Percentiles rank a stretch among this genome's conserved stretches.
These are phyloP conservation scores for Chaenodraco wilsoni DNA, from an alignment of 2,797 vertebrate genomes.

Conservation along the genomic window DNA sequence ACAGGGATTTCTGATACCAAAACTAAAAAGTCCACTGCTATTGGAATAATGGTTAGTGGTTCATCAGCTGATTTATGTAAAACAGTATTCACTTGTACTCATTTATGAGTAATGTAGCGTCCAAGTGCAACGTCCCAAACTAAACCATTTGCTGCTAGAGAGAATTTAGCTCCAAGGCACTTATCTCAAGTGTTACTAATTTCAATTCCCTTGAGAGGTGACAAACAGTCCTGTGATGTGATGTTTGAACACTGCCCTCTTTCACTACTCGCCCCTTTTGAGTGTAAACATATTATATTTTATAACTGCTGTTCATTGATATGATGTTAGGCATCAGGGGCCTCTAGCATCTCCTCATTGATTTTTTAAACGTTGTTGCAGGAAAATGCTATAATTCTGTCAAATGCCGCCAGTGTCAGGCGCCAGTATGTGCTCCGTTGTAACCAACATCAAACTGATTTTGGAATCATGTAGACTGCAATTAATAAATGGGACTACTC, in stretches of 20 bases:
- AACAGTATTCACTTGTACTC: neutral
- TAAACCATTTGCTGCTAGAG: neutral
- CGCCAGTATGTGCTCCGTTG: neutral
- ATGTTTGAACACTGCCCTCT: constrained; percentile 25
- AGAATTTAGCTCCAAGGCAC: neutral
- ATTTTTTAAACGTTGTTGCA: neutral
- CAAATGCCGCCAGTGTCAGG: neutral
- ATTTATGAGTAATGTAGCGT: neutral
- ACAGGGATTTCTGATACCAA: neutral
- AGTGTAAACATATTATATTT: neutral
- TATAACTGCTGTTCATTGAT: neutral
- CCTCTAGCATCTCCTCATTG: neutral
- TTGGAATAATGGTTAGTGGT: neutral
- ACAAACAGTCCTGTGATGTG: constrained; percentile 43
- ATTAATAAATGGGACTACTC: constrained; percentile 7
- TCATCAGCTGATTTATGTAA: constrained; percentile 28
- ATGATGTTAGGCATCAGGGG: neutral
- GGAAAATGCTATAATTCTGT: neutral
- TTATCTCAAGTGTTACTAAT: constrained; percentile 29
- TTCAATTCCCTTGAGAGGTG: constrained; percentile 15
- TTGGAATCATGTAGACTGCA: neutral
- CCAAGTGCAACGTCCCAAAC: neutral
- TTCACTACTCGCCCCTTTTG: constrained; percentile 3
- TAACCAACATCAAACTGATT: neutral
- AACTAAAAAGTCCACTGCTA: neutral